These are phyloP conservation scores for Plusia festucae DNA, from an alignment of 2,888 invertebrate genomes.

Conservation along the genomic window DNA sequence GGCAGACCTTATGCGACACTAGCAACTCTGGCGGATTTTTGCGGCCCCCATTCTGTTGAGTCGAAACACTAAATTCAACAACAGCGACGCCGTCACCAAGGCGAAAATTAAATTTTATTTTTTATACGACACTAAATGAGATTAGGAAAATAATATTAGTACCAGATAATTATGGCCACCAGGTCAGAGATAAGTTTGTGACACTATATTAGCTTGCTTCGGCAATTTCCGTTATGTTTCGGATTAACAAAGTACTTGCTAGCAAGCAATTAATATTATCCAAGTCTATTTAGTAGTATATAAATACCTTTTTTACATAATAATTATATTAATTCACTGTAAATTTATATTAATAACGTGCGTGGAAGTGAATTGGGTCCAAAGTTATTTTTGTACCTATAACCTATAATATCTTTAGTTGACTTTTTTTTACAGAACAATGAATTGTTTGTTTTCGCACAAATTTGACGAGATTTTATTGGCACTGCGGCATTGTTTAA, in stretches of 20 bases:
- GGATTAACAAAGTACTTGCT: too few relatives aligned
- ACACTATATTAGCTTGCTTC: not conserved
- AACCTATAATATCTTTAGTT: constrained; percentile 25
- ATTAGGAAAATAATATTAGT: too few relatives aligned
- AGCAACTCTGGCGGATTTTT: too few relatives aligned
- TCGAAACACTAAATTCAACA: too few relatives aligned
- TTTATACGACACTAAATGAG: too few relatives aligned
- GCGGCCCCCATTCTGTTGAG: too few relatives aligned
- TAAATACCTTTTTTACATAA: constrained; percentile 1
- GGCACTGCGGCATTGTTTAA: constrained; percentile 36
- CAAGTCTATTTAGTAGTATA: not conserved
- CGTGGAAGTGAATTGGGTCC: constrained; percentile 52
- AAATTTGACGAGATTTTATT: constrained; percentile 15
- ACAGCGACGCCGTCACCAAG: too few relatives aligned
- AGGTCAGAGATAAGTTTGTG: too few relatives aligned
- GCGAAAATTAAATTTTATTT: too few relatives aligned
- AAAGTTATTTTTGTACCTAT: constrained; percentile 57
- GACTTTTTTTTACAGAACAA: constrained; percentile 13
- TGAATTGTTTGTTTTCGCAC: constrained; percentile 22
- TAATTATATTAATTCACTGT: constrained; percentile 27
- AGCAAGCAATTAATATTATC: too few relatives aligned
- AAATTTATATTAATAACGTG: constrained; percentile 32
- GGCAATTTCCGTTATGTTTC: not conserved
- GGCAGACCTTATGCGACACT: too few relatives aligned
- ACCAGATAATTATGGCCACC: too few relatives aligned